Conservation (phyloP, 2,888 invertebrate species). For the Ochropacha duplaris region DNA sequence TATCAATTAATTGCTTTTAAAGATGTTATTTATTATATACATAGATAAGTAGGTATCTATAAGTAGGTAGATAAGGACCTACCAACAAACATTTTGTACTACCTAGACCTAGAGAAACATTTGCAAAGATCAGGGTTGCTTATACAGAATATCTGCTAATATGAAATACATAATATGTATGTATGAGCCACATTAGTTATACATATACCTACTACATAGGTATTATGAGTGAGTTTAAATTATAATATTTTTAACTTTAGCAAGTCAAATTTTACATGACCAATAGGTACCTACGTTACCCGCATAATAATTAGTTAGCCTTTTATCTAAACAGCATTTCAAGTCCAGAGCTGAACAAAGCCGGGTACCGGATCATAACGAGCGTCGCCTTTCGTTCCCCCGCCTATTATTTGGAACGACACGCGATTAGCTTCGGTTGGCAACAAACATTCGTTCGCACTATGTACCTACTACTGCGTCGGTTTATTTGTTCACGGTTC, state of each 20-base stretch:
- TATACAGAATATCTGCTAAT: too few relatives aligned
- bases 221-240: background rate
- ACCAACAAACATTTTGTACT: too few relatives aligned
- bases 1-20: too few relatives aligned
- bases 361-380: constrained; percentile 35
- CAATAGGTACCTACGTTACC: background rate
- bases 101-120: too few relatives aligned
- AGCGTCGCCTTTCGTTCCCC: constrained; percentile 31
- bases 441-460: constrained; percentile 27
- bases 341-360: constrained; percentile 29
- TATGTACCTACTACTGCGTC: constrained; percentile 15
- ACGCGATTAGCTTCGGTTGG: constrained; percentile 40
- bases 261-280: background rate
- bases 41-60: too few relatives aligned
- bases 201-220: too few relatives aligned
- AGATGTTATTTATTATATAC: too few relatives aligned
- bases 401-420: constrained; percentile 19
- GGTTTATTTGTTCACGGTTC: constrained; percentile 41
- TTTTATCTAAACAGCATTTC: constrained; percentile 33
- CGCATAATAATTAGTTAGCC: background rate
- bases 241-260: background rate
- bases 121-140: too few relatives aligned
- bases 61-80: too few relatives aligned
- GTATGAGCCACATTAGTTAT: too few relatives aligned
- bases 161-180: too few relatives aligned